Conservation (phyloP, 2,888 invertebrate genomes). For the Gisinianus flammeolus region DNA sequence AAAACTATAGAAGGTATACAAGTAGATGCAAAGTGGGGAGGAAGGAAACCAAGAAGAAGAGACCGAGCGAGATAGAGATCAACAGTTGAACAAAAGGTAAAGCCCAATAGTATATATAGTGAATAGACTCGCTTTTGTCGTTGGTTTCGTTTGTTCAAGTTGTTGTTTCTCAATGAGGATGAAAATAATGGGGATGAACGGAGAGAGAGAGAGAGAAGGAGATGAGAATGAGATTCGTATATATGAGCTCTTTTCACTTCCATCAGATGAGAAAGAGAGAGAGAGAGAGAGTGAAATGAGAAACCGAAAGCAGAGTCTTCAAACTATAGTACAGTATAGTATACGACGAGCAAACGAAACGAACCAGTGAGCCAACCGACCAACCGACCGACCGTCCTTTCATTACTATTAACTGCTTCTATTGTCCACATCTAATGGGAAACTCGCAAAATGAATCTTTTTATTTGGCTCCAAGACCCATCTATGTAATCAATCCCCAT, state of each 20-base stretch:
- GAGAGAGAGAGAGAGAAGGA: not conserved
- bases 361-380: conserved; percentile 1
- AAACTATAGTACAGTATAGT: not conserved
- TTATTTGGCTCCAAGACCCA: conserved; percentile 34
- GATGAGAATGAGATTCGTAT: conserved; percentile 34
- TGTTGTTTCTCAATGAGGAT: conserved; percentile 39
- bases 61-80: conserved; percentile 39
- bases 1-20: conserved; percentile 19
- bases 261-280: not conserved
- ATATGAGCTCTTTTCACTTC: conserved; percentile 30
- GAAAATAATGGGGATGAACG: conserved; percentile 29
- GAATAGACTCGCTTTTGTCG: conserved; percentile 33
- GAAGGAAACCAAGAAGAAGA: conserved; percentile 29
- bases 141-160: conserved; percentile 32
- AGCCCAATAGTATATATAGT: conserved; percentile 11
- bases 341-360: not conserved
- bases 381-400: conserved; percentile 24
- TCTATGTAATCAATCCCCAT: conserved; percentile 40
- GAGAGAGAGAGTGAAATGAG: not conserved
- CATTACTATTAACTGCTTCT: conserved; percentile 35
- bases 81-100: conserved; percentile 36
- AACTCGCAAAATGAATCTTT: conserved; percentile 39
- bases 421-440: conserved; percentile 39
- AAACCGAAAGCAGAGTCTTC: not conserved
- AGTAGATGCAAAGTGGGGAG: conserved; percentile 29